Percentiles rank a stretch among this genome's conserved stretches.
These are phyloP conservation scores for Alethe diademata DNA, from an alignment of 2,113 vertebrate species.

Conservation along the genomic window DNA sequence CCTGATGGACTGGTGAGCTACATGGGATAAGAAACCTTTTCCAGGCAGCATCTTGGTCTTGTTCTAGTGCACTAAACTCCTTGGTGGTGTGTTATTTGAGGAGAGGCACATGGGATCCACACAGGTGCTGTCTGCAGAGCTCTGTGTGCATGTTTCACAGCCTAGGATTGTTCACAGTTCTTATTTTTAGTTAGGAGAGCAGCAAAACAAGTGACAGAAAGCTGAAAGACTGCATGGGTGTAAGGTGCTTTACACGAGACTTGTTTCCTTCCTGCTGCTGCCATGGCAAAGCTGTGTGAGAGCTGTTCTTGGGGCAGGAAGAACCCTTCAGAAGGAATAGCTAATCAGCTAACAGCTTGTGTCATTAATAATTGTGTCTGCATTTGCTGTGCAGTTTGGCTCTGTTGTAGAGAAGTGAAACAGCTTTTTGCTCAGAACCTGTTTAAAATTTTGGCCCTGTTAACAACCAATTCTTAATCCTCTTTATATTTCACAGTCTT, in stretches of 20 bases:
- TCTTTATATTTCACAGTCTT: neutral
- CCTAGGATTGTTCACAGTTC: neutral
- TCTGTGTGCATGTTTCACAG: neutral
- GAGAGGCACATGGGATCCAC: neutral
- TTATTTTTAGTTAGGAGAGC: neutral
- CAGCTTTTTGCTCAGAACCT: neutral
- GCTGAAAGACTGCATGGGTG: neutral
- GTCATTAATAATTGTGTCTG: neutral
- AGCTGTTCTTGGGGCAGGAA: neutral
- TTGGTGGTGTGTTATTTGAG: rapidly evolving
- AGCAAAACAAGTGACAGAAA: neutral
- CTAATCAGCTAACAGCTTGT: neutral
- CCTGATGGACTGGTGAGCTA: neutral
- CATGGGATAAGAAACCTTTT: neutral
- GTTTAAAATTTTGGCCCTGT: neutral
- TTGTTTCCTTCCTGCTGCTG: neutral
- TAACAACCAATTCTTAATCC: neutral
- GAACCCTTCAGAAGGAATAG: neutral
- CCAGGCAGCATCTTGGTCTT: neutral
- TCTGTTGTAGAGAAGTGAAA: neutral
- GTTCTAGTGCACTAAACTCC: neutral
- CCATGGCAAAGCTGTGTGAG: neutral
- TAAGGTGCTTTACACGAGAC: neutral
- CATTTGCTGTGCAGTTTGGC: neutral
- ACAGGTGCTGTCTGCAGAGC: neutral